Evolutionary conservation across 2,113 vertebrate genomes (phyloP).

Genomic region (Pedetes capensis): DNA sequence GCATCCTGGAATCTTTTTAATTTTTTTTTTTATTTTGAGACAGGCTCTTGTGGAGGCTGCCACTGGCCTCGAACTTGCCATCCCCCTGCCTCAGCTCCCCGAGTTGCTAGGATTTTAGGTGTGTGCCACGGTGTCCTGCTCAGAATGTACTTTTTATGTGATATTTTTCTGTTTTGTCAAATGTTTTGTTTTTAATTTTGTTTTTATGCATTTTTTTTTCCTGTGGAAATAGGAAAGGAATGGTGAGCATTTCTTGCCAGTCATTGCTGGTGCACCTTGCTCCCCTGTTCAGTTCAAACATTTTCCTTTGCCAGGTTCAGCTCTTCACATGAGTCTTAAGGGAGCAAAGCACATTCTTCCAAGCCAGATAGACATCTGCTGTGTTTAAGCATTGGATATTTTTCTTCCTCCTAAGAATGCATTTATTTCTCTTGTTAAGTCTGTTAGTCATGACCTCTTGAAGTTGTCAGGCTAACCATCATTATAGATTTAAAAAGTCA

Average conservation of each 20-base stretch:
- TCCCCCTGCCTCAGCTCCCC: too few species aligned
- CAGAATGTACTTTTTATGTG: background rate
- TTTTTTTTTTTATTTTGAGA: too few species aligned
- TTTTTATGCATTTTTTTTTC: background rate
- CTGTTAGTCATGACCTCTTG: conserved; percentile 9
- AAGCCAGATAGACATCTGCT: background rate
- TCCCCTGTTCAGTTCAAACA: background rate
- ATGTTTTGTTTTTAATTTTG: background rate
- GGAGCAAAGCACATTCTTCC: background rate
- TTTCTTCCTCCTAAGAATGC: background rate
- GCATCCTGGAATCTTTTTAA: too few species aligned
- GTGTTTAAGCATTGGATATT: background rate
- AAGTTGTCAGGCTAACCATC: conserved; percentile 10
- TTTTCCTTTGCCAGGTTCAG: background rate
- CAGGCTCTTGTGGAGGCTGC: too few species aligned
- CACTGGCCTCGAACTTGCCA: too few species aligned
- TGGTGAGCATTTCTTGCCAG: background rate
- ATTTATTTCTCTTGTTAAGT: conserved; percentile 10
- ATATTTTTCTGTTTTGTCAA: conserved; percentile 2
- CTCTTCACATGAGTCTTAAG: background rate
- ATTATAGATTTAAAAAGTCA: background rate
- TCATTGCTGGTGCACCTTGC: background rate
- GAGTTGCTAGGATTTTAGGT: too few species aligned
- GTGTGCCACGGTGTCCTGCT: too few species aligned
- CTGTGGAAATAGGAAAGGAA: background rate